A percentile compares a stretch with the other conserved stretches of the same genome.
phyloP scores from a whole-genome alignment of 1,140 invertebrate species.

The Mylabris phalerata region DNA sequence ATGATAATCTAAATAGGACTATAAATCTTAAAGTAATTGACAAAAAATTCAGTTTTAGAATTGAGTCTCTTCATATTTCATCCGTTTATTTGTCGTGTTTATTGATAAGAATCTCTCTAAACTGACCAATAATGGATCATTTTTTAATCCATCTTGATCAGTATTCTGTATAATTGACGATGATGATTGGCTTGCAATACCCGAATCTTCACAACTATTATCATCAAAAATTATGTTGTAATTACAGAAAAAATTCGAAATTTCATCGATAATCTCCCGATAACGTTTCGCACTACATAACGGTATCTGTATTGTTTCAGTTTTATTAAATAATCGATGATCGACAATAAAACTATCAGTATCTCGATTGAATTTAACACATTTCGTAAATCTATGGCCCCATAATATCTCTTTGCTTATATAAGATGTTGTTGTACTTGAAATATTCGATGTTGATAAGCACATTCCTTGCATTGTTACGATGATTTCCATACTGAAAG shows the following conservation, averaged over 20 bases:
- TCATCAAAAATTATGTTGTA: no score
- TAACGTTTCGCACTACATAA: constrained; percentile 82
- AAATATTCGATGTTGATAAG: constrained; percentile 67
- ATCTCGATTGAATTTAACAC: constrained; percentile 24
- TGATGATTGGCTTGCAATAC: no score
- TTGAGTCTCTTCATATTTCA: no score
- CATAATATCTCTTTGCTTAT: constrained; percentile 77
- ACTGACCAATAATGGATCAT: no score
- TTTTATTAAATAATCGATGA: constrained; percentile 80
- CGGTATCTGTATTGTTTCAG: constrained; percentile 84
- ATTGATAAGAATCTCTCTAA: no score
- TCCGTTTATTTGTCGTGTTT: no score
- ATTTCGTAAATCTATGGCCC: constrained; percentile 68
- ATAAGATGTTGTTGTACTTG: constrained; percentile 71
- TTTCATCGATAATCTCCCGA: constrained; percentile 22
- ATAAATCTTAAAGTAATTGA: no score
- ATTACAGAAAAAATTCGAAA: background rate
- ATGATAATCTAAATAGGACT: no score
- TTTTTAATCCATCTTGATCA: no score
- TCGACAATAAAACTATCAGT: constrained; percentile 26
- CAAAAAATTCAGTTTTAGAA: no score
- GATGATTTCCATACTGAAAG: constrained; percentile 40
- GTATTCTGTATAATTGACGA: no score
- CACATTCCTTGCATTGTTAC: constrained; percentile 77
- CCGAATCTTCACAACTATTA: no score